These are phyloP conservation scores for Chloromyia formosa DNA, from an alignment of 2,888 invertebrate genomes.

Conservation along the genomic window DNA sequence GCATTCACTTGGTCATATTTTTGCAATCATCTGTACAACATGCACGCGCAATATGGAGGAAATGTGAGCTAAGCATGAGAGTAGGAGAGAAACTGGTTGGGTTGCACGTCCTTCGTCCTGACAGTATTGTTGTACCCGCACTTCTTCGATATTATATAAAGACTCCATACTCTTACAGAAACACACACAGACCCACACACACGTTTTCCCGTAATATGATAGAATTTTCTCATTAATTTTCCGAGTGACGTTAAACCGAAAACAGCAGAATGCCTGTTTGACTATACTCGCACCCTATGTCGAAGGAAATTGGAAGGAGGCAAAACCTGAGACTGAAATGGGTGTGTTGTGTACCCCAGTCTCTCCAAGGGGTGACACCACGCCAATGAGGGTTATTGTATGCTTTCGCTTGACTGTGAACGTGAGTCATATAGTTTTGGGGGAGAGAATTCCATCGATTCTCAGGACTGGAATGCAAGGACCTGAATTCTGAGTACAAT, in stretches of 20 bases:
- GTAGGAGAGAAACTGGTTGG: no score
- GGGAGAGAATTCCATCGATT: no score
- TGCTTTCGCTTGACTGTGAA: no score
- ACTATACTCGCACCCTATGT: not conserved
- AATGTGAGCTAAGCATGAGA: no score
- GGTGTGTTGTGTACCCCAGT: no score
- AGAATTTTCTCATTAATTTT: constrained; percentile 51
- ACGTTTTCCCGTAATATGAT: constrained; percentile 36
- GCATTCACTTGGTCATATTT: constrained; percentile 4
- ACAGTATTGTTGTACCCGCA: not conserved
- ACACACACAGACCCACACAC: no score
- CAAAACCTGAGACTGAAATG: no score
- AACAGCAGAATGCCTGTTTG: constrained; percentile 22
- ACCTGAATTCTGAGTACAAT: no score
- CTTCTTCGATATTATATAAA: constrained; percentile 17
- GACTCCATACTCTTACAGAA: constrained; percentile 32
- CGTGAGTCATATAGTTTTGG: no score
- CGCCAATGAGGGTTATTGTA: no score
- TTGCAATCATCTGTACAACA: constrained; percentile 14
- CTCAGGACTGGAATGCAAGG: no score
- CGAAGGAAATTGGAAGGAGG: not conserved
- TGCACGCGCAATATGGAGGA: constrained; percentile 9
- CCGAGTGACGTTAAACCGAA: constrained; percentile 45
- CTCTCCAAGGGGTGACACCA: no score
- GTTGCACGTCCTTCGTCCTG: not conserved